phyloP scores from a whole-genome alignment of 2,797 vertebrate genomes.

The Anguilla obscura region DNA sequence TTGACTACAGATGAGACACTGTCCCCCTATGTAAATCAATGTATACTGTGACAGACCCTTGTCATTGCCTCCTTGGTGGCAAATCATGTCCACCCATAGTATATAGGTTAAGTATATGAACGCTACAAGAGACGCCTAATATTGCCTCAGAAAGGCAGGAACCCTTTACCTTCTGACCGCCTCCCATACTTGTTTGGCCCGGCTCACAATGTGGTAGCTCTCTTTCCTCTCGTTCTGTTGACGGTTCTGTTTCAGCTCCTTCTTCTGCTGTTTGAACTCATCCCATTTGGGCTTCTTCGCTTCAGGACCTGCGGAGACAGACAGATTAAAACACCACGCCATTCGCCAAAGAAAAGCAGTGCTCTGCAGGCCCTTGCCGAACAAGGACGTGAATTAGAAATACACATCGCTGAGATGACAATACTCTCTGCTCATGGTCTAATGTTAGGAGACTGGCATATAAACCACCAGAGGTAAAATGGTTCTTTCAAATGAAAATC shows the following conservation, averaged over 20 bases:
- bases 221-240: constrained; percentile 78
- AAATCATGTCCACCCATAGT: neutral
- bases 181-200: constrained; percentile 88
- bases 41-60: neutral
- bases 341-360: neutral
- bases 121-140: neutral
- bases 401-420: neutral
- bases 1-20: too few species aligned
- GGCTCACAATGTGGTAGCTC: constrained; percentile 71
- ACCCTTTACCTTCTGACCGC: constrained; percentile 72
- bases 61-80: too few species aligned
- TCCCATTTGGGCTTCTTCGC: constrained; percentile 82
- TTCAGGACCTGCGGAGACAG: constrained; percentile 47
- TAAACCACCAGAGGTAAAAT: neutral
- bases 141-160: neutral
- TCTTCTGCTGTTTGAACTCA: constrained; percentile 81
- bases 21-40: too few species aligned
- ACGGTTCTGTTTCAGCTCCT: constrained; percentile 73
- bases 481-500: neutral
- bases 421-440: neutral
- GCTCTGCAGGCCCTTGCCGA: neutral
- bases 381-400: neutral
- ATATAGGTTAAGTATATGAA: neutral
- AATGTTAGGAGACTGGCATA: neutral
- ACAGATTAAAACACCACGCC: neutral